Conservation (phyloP, 2,797 vertebrate genomes). For the Dromococcyx pavoninus region DNA sequence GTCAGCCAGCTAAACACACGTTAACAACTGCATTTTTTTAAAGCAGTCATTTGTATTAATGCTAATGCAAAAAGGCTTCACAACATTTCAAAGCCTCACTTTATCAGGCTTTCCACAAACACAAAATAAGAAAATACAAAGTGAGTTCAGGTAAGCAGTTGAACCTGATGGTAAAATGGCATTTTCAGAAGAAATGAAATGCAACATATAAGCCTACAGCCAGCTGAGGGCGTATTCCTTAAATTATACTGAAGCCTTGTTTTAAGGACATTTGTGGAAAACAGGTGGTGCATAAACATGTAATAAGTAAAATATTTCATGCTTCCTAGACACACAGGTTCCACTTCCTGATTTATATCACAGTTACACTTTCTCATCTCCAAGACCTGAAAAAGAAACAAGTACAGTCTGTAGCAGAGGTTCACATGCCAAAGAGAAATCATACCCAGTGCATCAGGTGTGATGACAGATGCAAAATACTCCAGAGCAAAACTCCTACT, state of each 20-base stretch:
- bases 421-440: slow-evolving; percentile 2
- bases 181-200: not conserved
- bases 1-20: not conserved
- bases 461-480: slow-evolving; percentile 53
- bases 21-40: not conserved
- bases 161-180: not conserved
- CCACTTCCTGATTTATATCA: not conserved
- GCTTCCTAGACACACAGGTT: not conserved
- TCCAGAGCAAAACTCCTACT: slow-evolving; percentile 14
- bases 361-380: not conserved
- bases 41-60: not conserved
- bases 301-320: not conserved
- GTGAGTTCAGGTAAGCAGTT: not conserved
- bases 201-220: not conserved
- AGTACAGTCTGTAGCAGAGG: slow-evolving; percentile 19
- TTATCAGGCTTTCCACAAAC: not conserved
- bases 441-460: slow-evolving; percentile 41
- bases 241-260: not conserved
- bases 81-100: not conserved
- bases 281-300: not conserved
- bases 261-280: not conserved
- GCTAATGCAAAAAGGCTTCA: not conserved
- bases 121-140: not conserved
- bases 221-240: not conserved
- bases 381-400: not conserved